Conservation (phyloP, 2,113 vertebrate genomes). For the Propithecus coquereli region DNA sequence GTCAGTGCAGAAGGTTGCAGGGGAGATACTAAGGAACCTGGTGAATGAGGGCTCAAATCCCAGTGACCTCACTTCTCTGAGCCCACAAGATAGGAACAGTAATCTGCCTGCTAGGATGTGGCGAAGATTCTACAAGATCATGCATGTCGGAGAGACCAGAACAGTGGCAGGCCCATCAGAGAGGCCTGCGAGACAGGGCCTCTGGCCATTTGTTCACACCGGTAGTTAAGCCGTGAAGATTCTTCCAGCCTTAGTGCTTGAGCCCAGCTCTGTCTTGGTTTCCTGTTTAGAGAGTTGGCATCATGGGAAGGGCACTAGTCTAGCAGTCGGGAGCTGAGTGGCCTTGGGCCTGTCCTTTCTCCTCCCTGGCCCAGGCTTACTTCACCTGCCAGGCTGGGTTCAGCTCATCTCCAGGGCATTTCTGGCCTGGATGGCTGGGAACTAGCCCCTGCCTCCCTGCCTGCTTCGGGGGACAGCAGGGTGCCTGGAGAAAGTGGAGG, state of each 20-base stretch:
- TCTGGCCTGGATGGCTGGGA: not conserved
- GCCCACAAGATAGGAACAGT: not conserved
- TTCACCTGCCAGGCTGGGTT: not conserved
- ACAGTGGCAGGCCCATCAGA: accelerated
- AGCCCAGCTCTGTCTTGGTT: not conserved
- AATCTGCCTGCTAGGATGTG: not conserved
- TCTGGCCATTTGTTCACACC: not conserved
- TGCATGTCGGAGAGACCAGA: not conserved
- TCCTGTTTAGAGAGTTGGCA: not conserved
- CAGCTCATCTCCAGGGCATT: not conserved
- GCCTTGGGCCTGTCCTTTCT: slow-evolving; percentile 26
- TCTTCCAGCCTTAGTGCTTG: not conserved
- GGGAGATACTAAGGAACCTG: not conserved
- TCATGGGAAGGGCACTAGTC: not conserved
- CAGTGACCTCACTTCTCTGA: not conserved
- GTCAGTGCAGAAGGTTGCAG: not conserved
- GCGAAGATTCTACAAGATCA: not conserved
- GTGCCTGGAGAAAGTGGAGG: not conserved
- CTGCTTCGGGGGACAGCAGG: not conserved
- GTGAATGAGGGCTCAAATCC: not conserved
- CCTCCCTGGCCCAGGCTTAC: not conserved
- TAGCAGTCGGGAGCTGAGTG: not conserved
- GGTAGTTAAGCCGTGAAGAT: not conserved
- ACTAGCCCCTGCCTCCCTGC: not conserved
- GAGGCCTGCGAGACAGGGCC: not conserved